These are phyloP conservation scores for Himalopsyche tibetana DNA, from an alignment of 2,888 invertebrate species.

Conservation along the genomic window DNA sequence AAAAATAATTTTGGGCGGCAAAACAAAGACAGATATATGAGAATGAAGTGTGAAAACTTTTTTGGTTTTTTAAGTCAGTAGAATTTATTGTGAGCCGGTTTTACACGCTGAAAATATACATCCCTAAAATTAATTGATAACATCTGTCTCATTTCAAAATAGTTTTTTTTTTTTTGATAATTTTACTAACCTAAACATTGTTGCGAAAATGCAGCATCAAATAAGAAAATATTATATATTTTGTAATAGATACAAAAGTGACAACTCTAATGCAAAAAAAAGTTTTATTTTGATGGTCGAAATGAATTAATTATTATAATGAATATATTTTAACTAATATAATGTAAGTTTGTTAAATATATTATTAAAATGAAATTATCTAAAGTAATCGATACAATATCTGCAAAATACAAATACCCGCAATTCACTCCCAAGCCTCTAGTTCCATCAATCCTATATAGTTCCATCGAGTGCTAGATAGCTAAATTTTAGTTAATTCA, in stretches of 20 bases:
- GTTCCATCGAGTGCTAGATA: too few species aligned
- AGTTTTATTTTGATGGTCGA: not conserved
- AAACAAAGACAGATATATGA: not conserved
- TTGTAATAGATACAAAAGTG: not conserved
- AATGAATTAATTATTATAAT: conserved; percentile 6
- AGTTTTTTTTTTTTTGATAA: conserved; percentile 1
- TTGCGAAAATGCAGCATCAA: conserved; percentile 2
- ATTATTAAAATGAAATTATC: conserved; percentile 1
- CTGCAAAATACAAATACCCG: not conserved
- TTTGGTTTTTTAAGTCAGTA: conserved; percentile 2
- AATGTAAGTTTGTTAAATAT: conserved; percentile 3
- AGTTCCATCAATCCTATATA: too few species aligned
- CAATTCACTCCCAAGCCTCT: too few species aligned
- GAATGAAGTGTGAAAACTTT: conserved; percentile 10
- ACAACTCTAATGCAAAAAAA: not conserved
- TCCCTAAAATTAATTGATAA: conserved; percentile 17
- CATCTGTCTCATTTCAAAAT: not conserved
- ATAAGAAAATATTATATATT: conserved; percentile 20
- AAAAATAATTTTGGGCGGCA: conserved; percentile 38
- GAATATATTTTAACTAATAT: conserved; percentile 3
- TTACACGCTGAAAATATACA: conserved; percentile 8
- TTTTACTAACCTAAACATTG: conserved; percentile 29
- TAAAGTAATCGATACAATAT: not conserved
- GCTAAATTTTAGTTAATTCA: too few species aligned
- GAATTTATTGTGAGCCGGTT: conserved; percentile 14